Conservation (phyloP, 2,797 vertebrate genomes). For the Chelmon rostratus region DNA sequence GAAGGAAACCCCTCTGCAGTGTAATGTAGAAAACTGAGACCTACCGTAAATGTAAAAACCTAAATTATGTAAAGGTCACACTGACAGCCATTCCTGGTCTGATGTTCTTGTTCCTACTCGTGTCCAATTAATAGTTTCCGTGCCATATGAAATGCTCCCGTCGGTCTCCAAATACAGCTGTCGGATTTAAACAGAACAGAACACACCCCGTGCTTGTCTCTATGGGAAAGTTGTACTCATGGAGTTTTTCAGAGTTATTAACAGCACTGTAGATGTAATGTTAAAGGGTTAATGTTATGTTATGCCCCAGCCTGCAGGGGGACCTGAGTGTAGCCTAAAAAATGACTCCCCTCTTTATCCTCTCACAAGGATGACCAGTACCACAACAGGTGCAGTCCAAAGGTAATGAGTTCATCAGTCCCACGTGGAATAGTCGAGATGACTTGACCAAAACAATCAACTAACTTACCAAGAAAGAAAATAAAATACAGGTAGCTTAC, state of each 20-base stretch:
- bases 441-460: no score
- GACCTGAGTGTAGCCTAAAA: no score
- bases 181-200: slow-evolving; percentile 45
- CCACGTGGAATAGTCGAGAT: no score
- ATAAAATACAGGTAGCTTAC: no score
- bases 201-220: slow-evolving; percentile 35
- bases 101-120: slow-evolving; percentile 22
- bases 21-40: slow-evolving; percentile 13
- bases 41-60: not conserved
- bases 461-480: no score
- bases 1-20: not conserved
- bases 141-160: slow-evolving; percentile 49
- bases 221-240: slow-evolving; percentile 53
- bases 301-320: no score
- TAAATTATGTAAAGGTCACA: slow-evolving; percentile 25
- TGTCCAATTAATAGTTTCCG: slow-evolving; percentile 54
- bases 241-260: slow-evolving; percentile 33
- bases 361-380: no score
- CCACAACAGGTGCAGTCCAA: no score
- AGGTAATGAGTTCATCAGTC: no score
- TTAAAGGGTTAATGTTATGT: slow-evolving; percentile 13
- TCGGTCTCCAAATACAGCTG: slow-evolving; percentile 53
- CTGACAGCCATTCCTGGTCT: slow-evolving; percentile 25
- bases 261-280: slow-evolving; percentile 20
- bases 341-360: no score